These are phyloP conservation scores for Carduelis carduelis DNA, from an alignment of 2,797 vertebrate genomes.

Conservation along the genomic window DNA sequence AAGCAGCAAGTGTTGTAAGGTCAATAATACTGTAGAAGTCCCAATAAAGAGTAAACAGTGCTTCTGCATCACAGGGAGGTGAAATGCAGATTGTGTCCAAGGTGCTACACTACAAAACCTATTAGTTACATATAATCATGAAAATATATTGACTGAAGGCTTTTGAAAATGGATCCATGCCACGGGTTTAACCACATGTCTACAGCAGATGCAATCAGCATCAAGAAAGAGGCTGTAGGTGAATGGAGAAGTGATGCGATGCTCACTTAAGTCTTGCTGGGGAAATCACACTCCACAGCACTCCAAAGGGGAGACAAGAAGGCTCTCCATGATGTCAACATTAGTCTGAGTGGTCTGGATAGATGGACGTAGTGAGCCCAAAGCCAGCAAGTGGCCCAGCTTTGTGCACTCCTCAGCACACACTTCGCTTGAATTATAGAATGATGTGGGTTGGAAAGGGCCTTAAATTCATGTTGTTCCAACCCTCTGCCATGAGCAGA, in stretches of 20 bases:
- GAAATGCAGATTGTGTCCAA: background rate
- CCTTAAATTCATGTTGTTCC: background rate
- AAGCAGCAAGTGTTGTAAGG: conserved; percentile 5
- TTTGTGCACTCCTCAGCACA: rapidly evolving
- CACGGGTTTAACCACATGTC: background rate
- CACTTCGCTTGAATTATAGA: background rate
- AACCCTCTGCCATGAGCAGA: background rate
- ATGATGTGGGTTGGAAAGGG: background rate
- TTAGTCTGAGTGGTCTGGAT: rapidly evolving
- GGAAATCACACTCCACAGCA: rapidly evolving
- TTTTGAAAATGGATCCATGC: background rate
- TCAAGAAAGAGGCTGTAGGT: background rate
- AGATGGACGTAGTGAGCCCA: rapidly evolving
- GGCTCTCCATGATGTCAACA: rapidly evolving
- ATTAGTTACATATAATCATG: background rate
- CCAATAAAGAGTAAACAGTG: background rate
- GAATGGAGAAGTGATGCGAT: background rate
- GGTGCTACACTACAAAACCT: background rate
- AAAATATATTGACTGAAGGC: background rate
- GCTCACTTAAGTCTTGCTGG: background rate
- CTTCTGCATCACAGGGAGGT: background rate
- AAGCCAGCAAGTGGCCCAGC: background rate
- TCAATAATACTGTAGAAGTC: background rate
- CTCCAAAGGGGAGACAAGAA: background rate
- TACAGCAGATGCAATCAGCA: background rate